Evolutionary conservation across 1,140 invertebrate species (phyloP), one percentile per base, ranked within the genome.

Genomic region (Liolophura sinensis): DNA sequence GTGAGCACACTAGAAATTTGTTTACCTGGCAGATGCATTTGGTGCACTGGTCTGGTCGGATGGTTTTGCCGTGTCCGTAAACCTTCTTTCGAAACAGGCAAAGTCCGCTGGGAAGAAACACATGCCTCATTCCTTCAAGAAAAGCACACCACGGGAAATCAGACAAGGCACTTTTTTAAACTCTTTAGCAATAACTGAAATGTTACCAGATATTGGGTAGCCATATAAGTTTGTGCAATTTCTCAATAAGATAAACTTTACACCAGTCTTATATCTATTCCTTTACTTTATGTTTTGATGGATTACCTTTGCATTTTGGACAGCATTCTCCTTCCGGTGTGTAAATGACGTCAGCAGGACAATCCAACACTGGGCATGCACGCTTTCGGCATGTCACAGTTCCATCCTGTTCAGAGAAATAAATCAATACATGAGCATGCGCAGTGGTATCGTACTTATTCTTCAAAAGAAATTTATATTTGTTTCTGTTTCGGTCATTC

Each of bases 51-150:
- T 95, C 93, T 18, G 90, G 86, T 31, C 86, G 85, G 71, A 92
- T 91, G 5, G 71, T 68, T 18, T 86, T 79, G 85, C 18, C 84
- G 81, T 78, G 69, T 55, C 73, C 74, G 64, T 90, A 89, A 47
- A 91, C 86, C 47, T 88, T 87, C 7, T 95, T 95, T 76, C 94
- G 96, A 1, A 97, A 85, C 46, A 95, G 95, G 78, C 95, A 97
- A 6, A 94, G 76, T 22, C 72, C 70, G 27, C 68, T 65, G 1
- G 74, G 75, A 16, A 78, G 64, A 40, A 40, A 40, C 31, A 40
- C 31, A 3, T 3, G 31, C 31, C 31, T 40, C 31, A 40, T 40
- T 40, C 31, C 31, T 40, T 40, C 31, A 40, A 40, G 9, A 40
- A 40, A 3, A 40, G 3, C 31, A 40, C 31, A 40, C 31, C n/a